phyloP scores from a whole-genome alignment of 2,888 invertebrate species.

The Dione juno region DNA sequence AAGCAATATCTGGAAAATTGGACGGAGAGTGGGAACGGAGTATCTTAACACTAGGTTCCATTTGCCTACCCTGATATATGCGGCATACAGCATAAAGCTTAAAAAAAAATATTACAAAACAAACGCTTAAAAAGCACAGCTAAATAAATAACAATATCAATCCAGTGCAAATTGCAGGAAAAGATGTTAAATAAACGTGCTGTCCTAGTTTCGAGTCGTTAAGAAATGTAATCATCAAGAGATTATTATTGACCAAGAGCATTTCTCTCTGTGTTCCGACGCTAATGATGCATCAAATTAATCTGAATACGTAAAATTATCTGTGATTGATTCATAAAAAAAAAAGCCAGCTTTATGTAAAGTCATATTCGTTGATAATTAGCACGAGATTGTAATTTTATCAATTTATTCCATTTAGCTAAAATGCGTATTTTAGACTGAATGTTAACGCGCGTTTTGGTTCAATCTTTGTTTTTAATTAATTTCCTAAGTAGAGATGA shows the following conservation, averaged over 20 bases:
- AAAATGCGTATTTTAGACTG: no score
- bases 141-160: neutral
- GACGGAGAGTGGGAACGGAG: no score
- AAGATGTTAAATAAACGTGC: neutral
- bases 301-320: constrained; percentile 3
- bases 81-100: no score
- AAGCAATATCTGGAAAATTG: no score
- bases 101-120: neutral
- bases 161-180: neutral
- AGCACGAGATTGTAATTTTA: neutral
- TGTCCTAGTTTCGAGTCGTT: constrained; percentile 1
- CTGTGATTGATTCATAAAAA: neutral
- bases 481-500: no score
- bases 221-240: neutral
- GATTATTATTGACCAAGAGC: neutral
- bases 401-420: neutral
- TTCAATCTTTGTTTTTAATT: no score
- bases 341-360: neutral
- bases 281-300: constrained; percentile 1
- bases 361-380: neutral
- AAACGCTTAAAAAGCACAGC: neutral
- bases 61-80: no score
- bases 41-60: no score
- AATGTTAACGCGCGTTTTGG: no score
- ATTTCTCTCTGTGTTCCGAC: neutral